These are phyloP conservation scores for Palythoa heliodiscus DNA, from an alignment of 92 coral and sea anemone species.

Conservation along the genomic window DNA sequence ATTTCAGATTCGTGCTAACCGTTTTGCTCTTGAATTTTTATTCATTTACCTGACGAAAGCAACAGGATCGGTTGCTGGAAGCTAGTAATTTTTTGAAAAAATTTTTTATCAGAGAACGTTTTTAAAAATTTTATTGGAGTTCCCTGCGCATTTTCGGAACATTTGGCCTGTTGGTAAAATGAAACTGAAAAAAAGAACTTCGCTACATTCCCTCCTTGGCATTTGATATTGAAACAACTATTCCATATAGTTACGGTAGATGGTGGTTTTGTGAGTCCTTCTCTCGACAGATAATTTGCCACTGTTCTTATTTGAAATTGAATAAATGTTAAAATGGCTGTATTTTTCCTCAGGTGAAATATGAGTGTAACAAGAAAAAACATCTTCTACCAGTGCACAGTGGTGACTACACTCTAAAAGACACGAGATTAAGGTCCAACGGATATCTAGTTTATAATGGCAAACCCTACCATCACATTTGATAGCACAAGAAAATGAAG, in stretches of 20 bases:
- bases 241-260: too few relatives aligned
- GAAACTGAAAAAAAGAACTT: neutral
- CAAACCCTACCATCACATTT: slow-evolving; percentile 47
- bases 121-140: too few relatives aligned
- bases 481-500: neutral
- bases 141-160: too few relatives aligned
- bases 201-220: too few relatives aligned
- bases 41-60: too few relatives aligned
- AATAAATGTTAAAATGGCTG: neutral
- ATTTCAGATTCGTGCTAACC: too few relatives aligned
- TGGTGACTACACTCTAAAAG: slow-evolving; percentile 1
- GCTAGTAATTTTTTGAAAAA: too few relatives aligned
- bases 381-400: slow-evolving; percentile 67
- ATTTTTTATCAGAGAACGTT: too few relatives aligned
- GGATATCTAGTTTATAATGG: slow-evolving; percentile 46
- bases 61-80: too few relatives aligned
- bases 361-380: slow-evolving; percentile 75
- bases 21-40: too few relatives aligned
- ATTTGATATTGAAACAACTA: too few relatives aligned
- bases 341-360: slow-evolving; percentile 73
- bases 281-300: neutral
- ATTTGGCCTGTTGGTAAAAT: too few relatives aligned
- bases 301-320: neutral
- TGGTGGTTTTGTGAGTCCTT: neutral
- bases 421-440: neutral